A percentile compares a stretch with the other conserved stretches of the same genome.
Conservation (phyloP, 2,113 vertebrate species). For the Otis tarda region DNA sequence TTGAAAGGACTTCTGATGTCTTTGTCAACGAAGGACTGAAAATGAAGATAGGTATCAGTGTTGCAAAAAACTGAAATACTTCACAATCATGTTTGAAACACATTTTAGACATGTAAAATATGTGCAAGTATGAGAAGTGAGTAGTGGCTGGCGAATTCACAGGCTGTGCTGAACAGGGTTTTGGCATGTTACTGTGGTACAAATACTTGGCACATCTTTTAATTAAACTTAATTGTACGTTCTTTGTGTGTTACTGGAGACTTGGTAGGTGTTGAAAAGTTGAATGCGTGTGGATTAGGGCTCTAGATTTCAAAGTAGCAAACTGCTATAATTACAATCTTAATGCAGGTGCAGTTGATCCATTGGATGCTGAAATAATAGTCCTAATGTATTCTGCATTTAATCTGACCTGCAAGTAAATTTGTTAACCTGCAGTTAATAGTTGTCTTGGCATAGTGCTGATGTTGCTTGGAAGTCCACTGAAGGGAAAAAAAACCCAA, state of each 20-base stretch:
- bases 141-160: neutral
- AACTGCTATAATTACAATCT: neutral
- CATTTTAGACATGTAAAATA: neutral
- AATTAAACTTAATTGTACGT: neutral
- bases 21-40: neutral
- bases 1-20: neutral
- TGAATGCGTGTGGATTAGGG: neutral
- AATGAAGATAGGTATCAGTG: neutral
- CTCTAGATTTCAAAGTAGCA: neutral
- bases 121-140: neutral
- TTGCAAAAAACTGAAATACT: neutral
- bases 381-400: neutral
- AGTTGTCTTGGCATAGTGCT: neutral
- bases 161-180: neutral
- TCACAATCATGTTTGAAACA: neutral
- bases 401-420: neutral
- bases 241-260: neutral
- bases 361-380: neutral
- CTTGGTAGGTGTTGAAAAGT: neutral
- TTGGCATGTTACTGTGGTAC: neutral
- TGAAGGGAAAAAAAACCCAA: neutral
- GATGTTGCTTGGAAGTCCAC: neutral
- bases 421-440: neutral
- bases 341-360: neutral
- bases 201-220: neutral